Evolutionary conservation across 64 coral and sea anemone genomes (phyloP).

Genomic region (Montipora capricornis): DNA sequence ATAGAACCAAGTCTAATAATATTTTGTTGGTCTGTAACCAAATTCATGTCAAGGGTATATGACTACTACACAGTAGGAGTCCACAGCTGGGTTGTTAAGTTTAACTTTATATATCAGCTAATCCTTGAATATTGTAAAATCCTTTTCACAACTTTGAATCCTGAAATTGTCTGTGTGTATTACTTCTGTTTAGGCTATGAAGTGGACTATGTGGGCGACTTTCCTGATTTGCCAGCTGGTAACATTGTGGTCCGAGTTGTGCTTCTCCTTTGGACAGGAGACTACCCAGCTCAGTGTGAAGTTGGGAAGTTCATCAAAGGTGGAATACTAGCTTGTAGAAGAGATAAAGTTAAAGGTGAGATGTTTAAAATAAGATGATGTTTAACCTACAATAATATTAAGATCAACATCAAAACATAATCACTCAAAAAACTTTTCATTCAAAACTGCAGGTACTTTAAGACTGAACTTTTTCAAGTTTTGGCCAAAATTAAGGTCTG

Average conservation of each 20-base stretch:
- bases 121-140: background rate
- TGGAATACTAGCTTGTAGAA: conserved; percentile 39
- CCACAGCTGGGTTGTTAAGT: too few relatives aligned
- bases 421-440: too few relatives aligned
- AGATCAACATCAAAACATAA: background rate
- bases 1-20: background rate
- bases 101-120: background rate
- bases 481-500: too few relatives aligned
- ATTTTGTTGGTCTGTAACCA: too few relatives aligned
- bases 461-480: too few relatives aligned
- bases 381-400: too few relatives aligned
- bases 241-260: background rate
- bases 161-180: background rate
- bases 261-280: conserved; percentile 28
- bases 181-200: background rate
- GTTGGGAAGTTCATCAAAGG: conserved; percentile 38
- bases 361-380: too few relatives aligned
- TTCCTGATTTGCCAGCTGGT: background rate
- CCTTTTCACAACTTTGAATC: background rate
- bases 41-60: too few relatives aligned
- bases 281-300: conserved; percentile 46
- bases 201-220: background rate
- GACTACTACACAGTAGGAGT: too few relatives aligned
- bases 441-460: background rate
- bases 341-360: conserved; percentile 25